Conservation (phyloP, 2,888 invertebrate genomes). For the Zaprionus lineosus region DNA sequence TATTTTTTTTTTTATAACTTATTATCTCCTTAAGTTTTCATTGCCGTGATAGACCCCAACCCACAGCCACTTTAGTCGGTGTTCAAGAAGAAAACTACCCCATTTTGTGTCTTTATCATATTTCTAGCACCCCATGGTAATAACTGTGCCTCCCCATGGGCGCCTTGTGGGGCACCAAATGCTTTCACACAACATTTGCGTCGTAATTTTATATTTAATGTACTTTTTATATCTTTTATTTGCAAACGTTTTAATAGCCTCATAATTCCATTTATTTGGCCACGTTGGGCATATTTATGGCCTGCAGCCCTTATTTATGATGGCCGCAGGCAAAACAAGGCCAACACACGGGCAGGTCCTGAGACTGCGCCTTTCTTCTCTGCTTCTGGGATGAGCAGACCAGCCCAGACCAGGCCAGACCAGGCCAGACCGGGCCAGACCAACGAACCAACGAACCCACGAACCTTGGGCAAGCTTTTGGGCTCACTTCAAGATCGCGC, state of each 20-base stretch:
- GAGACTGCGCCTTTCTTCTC: too few species aligned
- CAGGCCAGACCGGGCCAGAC: not conserved
- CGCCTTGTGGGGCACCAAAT: slow-evolving; percentile 14
- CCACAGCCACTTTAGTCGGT: too few species aligned
- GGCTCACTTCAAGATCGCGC: slow-evolving; percentile 51
- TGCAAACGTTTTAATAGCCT: slow-evolving; percentile 66
- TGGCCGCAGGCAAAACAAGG: slow-evolving; percentile 10
- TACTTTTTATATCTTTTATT: slow-evolving; percentile 57
- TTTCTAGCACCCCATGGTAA: slow-evolving; percentile 21
- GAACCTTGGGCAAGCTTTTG: slow-evolving; percentile 13
- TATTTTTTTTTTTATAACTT: too few species aligned
- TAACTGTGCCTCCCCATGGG: slow-evolving; percentile 1
- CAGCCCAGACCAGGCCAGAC: too few species aligned
- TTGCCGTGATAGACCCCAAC: too few species aligned
- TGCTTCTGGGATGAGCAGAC: too few species aligned
- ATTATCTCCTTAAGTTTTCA: too few species aligned
- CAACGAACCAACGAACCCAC: not conserved
- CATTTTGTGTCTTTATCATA: slow-evolving; percentile 15
- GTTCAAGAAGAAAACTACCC: too few species aligned
- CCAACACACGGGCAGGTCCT: too few species aligned
- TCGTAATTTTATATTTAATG: slow-evolving; percentile 58
- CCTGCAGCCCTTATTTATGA: slow-evolving; percentile 66
- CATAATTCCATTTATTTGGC: slow-evolving; percentile 56
- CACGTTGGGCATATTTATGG: slow-evolving; percentile 55
- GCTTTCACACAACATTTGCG: slow-evolving; percentile 47